Evolutionary conservation across 2,888 invertebrate species (phyloP).

Genomic region (Meghimatium bilineatum): DNA sequence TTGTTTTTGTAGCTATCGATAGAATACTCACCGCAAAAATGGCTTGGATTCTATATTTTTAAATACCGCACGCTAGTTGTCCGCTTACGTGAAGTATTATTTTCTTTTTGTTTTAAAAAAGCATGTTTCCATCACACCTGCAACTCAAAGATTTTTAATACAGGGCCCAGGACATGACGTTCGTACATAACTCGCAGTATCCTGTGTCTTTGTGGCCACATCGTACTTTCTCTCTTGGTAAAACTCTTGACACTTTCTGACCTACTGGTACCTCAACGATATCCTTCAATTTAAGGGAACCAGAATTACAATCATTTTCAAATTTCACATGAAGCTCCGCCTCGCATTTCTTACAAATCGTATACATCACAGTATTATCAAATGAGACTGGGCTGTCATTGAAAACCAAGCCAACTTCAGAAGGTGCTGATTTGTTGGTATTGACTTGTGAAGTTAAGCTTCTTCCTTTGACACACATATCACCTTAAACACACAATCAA

Average conservation of each 20-base stretch:
- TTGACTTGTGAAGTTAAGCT: background rate
- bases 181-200: background rate
- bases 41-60: background rate
- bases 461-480: background rate
- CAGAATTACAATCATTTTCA: background rate
- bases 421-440: background rate
- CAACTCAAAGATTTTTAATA: background rate
- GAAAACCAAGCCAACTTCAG: background rate
- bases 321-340: conserved; percentile 3
- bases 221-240: background rate
- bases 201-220: background rate
- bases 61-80: background rate
- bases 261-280: too few relatives aligned
- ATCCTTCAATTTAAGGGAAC: too few relatives aligned
- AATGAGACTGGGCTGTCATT: background rate
- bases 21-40: background rate
- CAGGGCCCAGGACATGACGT: background rate
- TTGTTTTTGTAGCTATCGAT: too few relatives aligned
- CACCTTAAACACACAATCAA: background rate
- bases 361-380: background rate
- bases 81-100: too few relatives aligned
- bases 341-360: conserved; percentile 8
- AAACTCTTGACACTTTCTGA: background rate
- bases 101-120: background rate
- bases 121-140: background rate